Evolutionary conservation across 2,888 invertebrate genomes (phyloP).

Genomic region (Crepidodera aurea): DNA sequence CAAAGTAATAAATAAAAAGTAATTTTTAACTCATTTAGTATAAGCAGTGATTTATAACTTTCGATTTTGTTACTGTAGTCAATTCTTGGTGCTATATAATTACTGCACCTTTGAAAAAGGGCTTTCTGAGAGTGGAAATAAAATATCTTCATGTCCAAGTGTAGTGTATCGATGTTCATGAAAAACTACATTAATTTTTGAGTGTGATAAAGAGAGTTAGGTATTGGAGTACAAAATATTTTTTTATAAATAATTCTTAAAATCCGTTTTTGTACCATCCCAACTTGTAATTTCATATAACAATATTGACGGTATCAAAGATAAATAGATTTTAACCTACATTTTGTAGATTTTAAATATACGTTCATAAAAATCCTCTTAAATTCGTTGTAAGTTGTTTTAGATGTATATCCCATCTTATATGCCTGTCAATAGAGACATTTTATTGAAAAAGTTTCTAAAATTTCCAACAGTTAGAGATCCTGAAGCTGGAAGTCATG

Average conservation of each 20-base stretch:
- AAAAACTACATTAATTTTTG: neutral
- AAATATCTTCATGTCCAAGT: neutral
- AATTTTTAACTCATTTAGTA: too few species aligned
- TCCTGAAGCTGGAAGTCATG: neutral
- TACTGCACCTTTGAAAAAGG: neutral
- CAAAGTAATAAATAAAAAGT: too few species aligned
- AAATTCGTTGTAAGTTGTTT: neutral
- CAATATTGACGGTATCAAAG: neutral
- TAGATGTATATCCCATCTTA: neutral
- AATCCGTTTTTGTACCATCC: neutral
- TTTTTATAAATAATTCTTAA: neutral
- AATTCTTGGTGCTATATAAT: neutral
- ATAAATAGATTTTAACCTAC: neutral
- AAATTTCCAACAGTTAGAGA: neutral
- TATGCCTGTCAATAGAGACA: neutral
- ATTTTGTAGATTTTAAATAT: neutral
- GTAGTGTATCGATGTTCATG: neutral
- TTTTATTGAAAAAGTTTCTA: neutral
- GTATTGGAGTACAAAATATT: neutral
- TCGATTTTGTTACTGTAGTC: too few species aligned
- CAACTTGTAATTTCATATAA: neutral
- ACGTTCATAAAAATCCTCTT: neutral
- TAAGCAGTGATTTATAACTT: too few species aligned
- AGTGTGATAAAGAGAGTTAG: neutral
- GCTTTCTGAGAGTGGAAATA: neutral